A percentile compares a stretch with the other conserved stretches of the same genome.
Evolutionary conservation across 2,888 invertebrate species (phyloP).

Genomic region (Melipona beecheii): DNA sequence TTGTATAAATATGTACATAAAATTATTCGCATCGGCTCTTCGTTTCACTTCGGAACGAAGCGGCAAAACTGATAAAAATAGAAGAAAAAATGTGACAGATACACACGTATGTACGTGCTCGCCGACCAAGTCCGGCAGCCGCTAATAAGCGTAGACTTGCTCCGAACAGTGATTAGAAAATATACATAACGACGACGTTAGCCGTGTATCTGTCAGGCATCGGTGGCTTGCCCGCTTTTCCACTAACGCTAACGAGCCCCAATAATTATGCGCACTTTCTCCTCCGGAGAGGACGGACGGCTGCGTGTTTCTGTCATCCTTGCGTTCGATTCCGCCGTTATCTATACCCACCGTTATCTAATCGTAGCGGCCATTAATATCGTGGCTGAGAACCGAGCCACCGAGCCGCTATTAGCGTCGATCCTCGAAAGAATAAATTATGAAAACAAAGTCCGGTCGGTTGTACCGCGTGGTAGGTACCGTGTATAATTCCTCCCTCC

Average conservation of each 20-base stretch:
- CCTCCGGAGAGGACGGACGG: conserved; percentile 19
- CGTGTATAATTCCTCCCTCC: not conserved
- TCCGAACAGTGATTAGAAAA: conserved; percentile 40
- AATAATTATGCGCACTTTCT: conserved; percentile 59
- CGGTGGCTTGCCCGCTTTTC: not conserved
- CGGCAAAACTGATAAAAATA: no score
- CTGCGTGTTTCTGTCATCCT: conserved; percentile 46
- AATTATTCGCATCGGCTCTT: no score
- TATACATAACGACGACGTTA: conserved; percentile 31
- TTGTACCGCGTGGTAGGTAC: not conserved
- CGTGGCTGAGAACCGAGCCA: conserved; percentile 10
- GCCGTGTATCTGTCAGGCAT: conserved; percentile 7
- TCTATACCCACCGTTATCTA: conserved; percentile 35
- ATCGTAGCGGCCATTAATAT: conserved; percentile 46
- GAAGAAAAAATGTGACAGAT: conserved; percentile 3
- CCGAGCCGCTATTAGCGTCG: conserved; percentile 32
- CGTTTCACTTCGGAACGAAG: no score
- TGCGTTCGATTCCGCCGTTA: conserved; percentile 48
- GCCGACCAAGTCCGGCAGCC: not conserved
- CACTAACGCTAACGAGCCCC: conserved; percentile 33
- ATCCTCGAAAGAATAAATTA: conserved; percentile 48
- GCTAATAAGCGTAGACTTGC: conserved; percentile 21
- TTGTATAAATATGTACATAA: no score
- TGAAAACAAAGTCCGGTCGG: conserved; percentile 20
- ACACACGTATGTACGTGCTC: not conserved